Evolutionary conservation across 2,113 vertebrate genomes (phyloP).

Genomic region (Pseudorasbora parva): DNA sequence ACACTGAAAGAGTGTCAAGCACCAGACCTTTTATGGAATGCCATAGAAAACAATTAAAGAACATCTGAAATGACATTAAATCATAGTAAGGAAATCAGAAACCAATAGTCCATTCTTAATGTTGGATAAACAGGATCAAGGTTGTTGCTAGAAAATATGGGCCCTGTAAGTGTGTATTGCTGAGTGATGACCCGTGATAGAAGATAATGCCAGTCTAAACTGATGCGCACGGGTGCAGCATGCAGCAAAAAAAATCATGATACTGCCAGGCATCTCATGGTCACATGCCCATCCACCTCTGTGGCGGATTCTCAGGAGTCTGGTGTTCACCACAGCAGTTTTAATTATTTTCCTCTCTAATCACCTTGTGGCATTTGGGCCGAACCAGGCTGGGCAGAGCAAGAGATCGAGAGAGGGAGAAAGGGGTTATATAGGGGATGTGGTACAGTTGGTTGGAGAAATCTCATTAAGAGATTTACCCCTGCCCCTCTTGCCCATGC

Average conservation of each 20-base stretch:
- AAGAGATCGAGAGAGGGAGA: conserved; percentile 71
- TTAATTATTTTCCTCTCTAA: conserved; percentile 69
- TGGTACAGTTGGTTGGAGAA: conserved; percentile 79
- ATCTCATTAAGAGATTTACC: conserved; percentile 97
- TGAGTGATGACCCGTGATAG: neutral
- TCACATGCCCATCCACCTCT: conserved; percentile 11
- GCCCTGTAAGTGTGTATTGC: neutral
- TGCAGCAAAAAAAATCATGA: conserved; percentile 8
- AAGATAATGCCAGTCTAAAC: conserved; percentile 5
- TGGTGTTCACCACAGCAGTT: conserved; percentile 36
- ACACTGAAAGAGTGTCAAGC: neutral
- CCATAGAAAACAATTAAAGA: neutral
- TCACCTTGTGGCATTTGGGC: conserved; percentile 70
- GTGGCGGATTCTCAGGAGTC: conserved; percentile 22
- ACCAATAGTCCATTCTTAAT: neutral
- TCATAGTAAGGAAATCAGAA: neutral
- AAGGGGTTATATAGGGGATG: conserved; percentile 65
- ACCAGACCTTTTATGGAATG: neutral
- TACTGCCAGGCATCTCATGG: conserved; percentile 3
- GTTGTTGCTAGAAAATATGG: neutral
- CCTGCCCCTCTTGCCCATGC: conserved; percentile 87
- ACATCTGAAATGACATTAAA: neutral
- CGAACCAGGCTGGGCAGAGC: conserved; percentile 54
- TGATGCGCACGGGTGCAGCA: neutral
- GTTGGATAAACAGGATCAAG: neutral